phyloP scores from a whole-genome alignment of 2,888 invertebrate species.

The Tipula vernalis region DNA sequence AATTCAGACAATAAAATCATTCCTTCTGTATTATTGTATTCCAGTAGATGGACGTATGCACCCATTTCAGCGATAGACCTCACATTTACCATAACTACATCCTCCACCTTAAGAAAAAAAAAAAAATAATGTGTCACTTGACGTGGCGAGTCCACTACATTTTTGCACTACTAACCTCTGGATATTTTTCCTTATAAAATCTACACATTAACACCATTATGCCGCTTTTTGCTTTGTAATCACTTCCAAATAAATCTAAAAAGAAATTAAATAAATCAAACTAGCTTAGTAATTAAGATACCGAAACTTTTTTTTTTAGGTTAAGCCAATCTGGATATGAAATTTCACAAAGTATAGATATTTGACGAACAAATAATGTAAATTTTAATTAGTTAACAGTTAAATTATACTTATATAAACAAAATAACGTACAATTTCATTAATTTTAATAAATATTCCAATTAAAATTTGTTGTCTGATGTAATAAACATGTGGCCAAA shows the following conservation, averaged over 20 bases:
- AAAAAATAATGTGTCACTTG: neutral
- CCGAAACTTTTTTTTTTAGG: neutral
- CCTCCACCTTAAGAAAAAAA: conserved; percentile 51
- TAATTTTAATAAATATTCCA: neutral
- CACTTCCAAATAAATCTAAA: neutral
- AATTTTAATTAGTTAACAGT: neutral
- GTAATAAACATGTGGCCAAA: conserved; percentile 8
- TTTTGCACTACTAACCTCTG: conserved; percentile 44
- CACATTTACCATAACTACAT: conserved; percentile 99
- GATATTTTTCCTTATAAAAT: conserved; percentile 94
- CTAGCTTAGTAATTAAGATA: neutral
- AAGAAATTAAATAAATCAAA: neutral
- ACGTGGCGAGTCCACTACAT: neutral
- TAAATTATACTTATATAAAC: neutral
- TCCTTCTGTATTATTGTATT: conserved; percentile 98
- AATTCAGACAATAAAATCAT: conserved; percentile 98
- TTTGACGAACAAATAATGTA: neutral
- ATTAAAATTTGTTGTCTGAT: neutral
- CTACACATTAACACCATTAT: conserved; percentile 88
- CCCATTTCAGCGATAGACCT: conserved; percentile 99
- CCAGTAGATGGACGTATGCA: conserved; percentile 93
- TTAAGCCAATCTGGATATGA: neutral
- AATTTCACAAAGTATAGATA: neutral
- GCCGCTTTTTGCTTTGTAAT: neutral
- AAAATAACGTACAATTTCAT: neutral